These are phyloP conservation scores for Chaenocephalus aceratus DNA, from an alignment of 2,113 vertebrate species.

Conservation along the genomic window DNA sequence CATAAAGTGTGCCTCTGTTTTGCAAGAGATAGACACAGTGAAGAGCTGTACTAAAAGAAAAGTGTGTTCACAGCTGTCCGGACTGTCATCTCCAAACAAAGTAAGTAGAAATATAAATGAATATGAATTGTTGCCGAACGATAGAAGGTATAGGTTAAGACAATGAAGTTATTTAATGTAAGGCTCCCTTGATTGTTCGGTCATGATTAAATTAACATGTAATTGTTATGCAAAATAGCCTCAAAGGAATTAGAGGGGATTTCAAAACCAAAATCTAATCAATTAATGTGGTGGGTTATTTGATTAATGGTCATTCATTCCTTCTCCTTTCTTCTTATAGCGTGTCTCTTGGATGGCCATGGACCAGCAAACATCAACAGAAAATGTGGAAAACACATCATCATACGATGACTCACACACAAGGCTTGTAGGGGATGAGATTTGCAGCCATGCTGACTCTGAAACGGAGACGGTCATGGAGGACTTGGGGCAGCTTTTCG, in stretches of 20 bases:
- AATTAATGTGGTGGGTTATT: slow-evolving; percentile 1
- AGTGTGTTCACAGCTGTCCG: background rate
- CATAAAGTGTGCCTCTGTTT: slow-evolving; percentile 73
- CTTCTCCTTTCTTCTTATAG: background rate
- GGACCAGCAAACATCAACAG: slow-evolving; percentile 39
- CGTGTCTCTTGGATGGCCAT: slow-evolving; percentile 33
- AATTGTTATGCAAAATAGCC: slow-evolving; percentile 21
- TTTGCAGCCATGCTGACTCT: slow-evolving; percentile 4
- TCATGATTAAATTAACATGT: background rate
- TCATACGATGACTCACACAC: slow-evolving; percentile 21
- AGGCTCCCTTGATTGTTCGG: background rate
- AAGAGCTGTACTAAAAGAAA: slow-evolving; percentile 29
- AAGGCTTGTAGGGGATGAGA: slow-evolving; percentile 10
- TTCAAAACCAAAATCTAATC: slow-evolving; percentile 15
- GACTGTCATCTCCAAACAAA: slow-evolving; percentile 12
- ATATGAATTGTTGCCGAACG: background rate
- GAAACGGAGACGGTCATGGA: slow-evolving; percentile 39
- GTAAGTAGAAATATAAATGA: slow-evolving; percentile 57
- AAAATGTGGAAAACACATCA: slow-evolving; percentile 4
- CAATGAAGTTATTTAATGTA: background rate
- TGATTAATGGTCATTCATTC: slow-evolving; percentile 14
- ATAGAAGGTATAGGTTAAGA: background rate
- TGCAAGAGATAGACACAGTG: slow-evolving; percentile 57
- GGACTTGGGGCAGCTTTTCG: slow-evolving; percentile 62
- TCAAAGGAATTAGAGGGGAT: background rate